These are phyloP conservation scores for Serinus canaria DNA, from an alignment of 2,113 vertebrate genomes.

Conservation along the genomic window DNA sequence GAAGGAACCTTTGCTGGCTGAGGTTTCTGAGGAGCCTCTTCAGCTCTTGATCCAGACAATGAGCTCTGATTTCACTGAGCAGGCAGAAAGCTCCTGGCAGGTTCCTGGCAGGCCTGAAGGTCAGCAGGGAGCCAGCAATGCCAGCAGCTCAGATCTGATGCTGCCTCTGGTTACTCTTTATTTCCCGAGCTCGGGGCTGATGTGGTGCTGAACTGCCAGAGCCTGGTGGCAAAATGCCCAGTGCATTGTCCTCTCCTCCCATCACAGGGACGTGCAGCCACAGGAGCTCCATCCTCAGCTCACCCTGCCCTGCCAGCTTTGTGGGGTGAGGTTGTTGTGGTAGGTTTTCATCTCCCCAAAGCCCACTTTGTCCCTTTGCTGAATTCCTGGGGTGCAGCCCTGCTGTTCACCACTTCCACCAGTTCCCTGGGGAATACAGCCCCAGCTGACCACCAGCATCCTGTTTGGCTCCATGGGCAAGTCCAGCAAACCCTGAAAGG, in stretches of 20 bases:
- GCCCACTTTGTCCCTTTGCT: not conserved
- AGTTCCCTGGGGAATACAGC: not conserved
- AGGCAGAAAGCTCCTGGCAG: not conserved
- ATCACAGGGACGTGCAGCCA: not conserved
- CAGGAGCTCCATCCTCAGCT: not conserved
- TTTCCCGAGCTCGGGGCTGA: not conserved
- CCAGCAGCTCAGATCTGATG: fast-evolving
- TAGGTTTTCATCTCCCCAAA: not conserved
- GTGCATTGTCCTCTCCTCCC: not conserved
- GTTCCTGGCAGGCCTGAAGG: not conserved
- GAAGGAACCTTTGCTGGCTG: not conserved
- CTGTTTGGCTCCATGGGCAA: not conserved
- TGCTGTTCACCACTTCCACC: not conserved
- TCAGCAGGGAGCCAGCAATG: not conserved
- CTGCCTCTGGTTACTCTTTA: not conserved
- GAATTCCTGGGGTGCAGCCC: fast-evolving
- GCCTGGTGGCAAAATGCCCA: not conserved
- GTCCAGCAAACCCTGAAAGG: not conserved
- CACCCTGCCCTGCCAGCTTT: not conserved
- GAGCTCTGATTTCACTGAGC: conserved; percentile 9
- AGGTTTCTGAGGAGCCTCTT: not conserved
- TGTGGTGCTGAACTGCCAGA: not conserved
- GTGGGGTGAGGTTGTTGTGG: no score
- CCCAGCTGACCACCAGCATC: not conserved
- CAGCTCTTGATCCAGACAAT: not conserved